Evolutionary conservation across 2,888 invertebrate species (phyloP).

Genomic region (Pelosia muscerda): DNA sequence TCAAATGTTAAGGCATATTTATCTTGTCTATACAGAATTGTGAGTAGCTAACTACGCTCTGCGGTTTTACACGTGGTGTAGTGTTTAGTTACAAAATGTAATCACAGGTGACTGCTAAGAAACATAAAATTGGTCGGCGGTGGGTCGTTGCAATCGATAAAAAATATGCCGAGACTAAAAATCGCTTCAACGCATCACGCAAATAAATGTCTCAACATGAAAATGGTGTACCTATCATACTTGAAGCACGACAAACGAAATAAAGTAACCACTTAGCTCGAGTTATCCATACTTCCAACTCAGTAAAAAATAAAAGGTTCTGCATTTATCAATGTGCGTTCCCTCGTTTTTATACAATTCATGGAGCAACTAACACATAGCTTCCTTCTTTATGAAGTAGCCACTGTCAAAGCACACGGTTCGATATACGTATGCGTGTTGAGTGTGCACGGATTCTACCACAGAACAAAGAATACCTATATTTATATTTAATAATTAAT

Average conservation of each 20-base stretch:
- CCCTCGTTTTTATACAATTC: neutral
- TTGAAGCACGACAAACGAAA: neutral
- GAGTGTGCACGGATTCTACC: too few species aligned
- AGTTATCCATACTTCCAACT: neutral
- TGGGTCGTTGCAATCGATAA: neutral
- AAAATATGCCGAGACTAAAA: neutral
- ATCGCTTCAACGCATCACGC: neutral
- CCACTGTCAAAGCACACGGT: neutral
- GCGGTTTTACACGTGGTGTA: slow-evolving; percentile 10
- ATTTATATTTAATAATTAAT: too few species aligned
- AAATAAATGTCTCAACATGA: neutral
- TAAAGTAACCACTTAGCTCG: neutral
- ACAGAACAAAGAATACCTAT: too few species aligned
- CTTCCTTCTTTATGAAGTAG: neutral
- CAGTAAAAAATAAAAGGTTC: neutral
- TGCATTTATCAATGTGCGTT: neutral
- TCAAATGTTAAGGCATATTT: slow-evolving; percentile 22
- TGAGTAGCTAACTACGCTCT: slow-evolving; percentile 20
- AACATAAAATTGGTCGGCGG: neutral
- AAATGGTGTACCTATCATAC: neutral
- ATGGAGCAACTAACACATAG: neutral
- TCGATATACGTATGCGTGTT: too few species aligned
- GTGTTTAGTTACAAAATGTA: neutral
- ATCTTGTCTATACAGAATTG: slow-evolving; percentile 18
- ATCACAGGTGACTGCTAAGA: neutral